A percentile compares a stretch with the other conserved stretches of the same genome.
phyloP scores from a whole-genome alignment of 2,113 vertebrate genomes.

The Rhabdomys dilectus region DNA sequence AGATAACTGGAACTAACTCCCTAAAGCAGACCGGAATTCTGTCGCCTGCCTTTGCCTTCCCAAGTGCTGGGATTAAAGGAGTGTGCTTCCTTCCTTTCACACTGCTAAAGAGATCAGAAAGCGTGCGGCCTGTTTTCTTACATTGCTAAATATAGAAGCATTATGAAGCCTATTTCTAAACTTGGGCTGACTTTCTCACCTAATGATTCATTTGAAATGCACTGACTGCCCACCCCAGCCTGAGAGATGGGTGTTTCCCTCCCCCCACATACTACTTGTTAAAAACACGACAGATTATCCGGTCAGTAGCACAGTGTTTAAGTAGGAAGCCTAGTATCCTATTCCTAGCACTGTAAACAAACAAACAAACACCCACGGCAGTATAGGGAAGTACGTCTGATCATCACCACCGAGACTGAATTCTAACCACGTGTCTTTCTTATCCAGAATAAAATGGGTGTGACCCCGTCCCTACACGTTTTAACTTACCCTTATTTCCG shows the following conservation, averaged over 20 bases:
- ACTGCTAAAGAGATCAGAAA: background rate
- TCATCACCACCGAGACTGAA: background rate
- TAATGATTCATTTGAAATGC: background rate
- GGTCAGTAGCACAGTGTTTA: background rate
- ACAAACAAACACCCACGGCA: background rate
- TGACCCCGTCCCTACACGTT: too few species aligned
- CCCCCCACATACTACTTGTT: background rate
- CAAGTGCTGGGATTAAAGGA: too few species aligned
- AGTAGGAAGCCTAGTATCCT: background rate
- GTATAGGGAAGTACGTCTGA: background rate
- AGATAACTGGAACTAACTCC: background rate
- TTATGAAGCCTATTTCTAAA: background rate
- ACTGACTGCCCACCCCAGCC: background rate
- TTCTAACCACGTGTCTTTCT: background rate
- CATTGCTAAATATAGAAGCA: background rate
- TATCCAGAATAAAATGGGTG: background rate
- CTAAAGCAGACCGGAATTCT: too few species aligned
- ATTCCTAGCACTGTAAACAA: background rate
- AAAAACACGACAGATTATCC: background rate
- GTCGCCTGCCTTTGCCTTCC: too few species aligned
- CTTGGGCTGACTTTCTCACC: background rate
- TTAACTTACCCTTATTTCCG: conserved; percentile 44
- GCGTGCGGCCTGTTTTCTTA: background rate
- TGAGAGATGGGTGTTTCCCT: background rate
- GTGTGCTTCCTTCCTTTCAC: background rate